A percentile compares a stretch with the other conserved stretches of the same genome.
Conservation (phyloP, 2,113 vertebrate genomes). For the Lophochroa leadbeateri region DNA sequence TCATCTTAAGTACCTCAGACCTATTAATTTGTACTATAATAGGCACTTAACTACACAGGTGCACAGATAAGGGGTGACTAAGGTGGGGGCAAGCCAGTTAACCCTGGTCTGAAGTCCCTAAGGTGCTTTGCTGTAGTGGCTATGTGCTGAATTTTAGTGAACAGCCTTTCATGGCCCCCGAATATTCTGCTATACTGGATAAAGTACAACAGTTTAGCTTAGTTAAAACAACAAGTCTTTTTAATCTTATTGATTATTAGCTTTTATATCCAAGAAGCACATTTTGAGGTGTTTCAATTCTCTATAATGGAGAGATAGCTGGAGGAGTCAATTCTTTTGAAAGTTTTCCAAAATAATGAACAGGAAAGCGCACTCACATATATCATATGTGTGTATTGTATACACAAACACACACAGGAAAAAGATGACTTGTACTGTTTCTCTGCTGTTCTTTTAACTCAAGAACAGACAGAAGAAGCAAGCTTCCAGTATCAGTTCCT, state of each 20-base stretch:
- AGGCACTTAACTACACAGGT: neutral
- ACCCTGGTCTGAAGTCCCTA: neutral
- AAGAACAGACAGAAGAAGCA: neutral
- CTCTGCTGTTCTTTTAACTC: neutral
- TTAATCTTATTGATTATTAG: neutral
- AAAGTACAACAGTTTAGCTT: neutral
- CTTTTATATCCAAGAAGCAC: neutral
- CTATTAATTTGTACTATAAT: conserved; percentile 41
- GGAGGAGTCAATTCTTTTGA: neutral
- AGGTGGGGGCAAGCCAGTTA: neutral
- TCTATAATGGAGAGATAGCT: neutral
- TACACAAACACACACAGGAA: neutral
- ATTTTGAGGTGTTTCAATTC: neutral
- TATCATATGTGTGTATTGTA: rapidly evolving
- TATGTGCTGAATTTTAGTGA: neutral
- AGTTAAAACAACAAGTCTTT: neutral
- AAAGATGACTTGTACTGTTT: neutral
- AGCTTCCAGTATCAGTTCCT: neutral
- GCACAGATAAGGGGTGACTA: neutral
- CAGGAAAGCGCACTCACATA: neutral
- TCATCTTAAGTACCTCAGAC: conserved; percentile 26
- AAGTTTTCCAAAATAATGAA: neutral
- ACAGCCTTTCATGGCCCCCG: neutral
- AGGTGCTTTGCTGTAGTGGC: neutral
- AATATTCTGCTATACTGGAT: neutral